These are phyloP conservation scores for Poecile atricapillus DNA, from an alignment of 2,113 vertebrate species.

Conservation along the genomic window DNA sequence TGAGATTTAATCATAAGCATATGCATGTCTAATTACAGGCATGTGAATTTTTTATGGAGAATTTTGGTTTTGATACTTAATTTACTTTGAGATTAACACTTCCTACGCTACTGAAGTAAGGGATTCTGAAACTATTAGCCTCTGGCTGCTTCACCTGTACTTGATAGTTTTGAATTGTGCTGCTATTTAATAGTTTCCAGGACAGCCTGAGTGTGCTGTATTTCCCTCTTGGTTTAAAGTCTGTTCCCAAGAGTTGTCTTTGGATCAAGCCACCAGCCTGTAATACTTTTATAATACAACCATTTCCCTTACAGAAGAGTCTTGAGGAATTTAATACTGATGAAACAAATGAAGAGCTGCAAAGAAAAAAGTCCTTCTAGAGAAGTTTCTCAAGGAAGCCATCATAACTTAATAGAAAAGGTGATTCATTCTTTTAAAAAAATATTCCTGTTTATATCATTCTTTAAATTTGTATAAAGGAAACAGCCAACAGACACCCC, in stretches of 20 bases:
- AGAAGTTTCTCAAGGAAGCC: neutral
- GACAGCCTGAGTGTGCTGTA: neutral
- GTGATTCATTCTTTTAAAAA: neutral
- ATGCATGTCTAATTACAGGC: neutral
- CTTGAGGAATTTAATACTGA: neutral
- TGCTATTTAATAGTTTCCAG: neutral
- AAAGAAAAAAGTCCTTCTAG: neutral
- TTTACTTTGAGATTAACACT: conserved; percentile 6
- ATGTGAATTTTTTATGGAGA: neutral
- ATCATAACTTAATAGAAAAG: neutral
- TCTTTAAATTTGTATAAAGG: neutral
- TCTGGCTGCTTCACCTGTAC: neutral
- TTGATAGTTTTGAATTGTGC: neutral
- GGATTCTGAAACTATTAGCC: neutral
- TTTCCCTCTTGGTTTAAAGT: neutral
- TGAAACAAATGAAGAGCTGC: neutral
- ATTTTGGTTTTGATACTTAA: neutral
- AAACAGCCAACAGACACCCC: neutral
- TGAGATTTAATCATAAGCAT: neutral
- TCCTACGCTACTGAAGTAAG: neutral
- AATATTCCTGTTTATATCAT: neutral
- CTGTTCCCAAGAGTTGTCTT: conserved; percentile 28
- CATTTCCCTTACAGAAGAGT: conserved; percentile 13
- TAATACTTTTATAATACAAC: conserved; percentile 26
- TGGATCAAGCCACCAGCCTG: neutral